phyloP scores from a whole-genome alignment of 2,113 vertebrate species.

The Choloepus hoffmanni region DNA sequence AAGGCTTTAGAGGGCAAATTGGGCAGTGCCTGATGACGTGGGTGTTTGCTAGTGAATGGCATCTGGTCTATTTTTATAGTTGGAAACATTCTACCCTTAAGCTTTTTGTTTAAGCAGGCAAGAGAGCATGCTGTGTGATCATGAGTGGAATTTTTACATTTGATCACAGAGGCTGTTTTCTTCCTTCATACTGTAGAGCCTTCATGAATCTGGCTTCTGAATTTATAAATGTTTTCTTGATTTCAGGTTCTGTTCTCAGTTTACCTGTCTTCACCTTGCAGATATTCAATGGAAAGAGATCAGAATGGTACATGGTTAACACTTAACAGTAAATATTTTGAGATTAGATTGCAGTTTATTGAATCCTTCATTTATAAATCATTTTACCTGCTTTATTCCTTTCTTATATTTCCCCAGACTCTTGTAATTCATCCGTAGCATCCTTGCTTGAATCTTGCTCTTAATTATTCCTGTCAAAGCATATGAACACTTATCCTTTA shows the following conservation, averaged over 20 bases:
- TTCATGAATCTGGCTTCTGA: slow-evolving; percentile 48
- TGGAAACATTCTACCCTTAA: slow-evolving; percentile 54
- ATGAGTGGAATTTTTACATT: slow-evolving; percentile 41
- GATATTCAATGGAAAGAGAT: slow-evolving; percentile 9
- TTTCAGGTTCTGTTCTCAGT: slow-evolving; percentile 42
- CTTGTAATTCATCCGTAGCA: background rate
- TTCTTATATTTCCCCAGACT: slow-evolving; percentile 10
- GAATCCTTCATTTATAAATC: slow-evolving; percentile 22
- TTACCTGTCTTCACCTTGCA: slow-evolving; percentile 42
- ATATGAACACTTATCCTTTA: background rate
- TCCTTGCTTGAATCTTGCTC: background rate
- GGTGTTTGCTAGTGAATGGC: slow-evolving; percentile 49
- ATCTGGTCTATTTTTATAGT: slow-evolving; percentile 69
- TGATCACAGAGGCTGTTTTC: background rate
- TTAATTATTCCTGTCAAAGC: background rate
- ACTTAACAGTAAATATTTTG: background rate
- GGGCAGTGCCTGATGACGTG: slow-evolving; percentile 51
- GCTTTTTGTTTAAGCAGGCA: slow-evolving; percentile 53
- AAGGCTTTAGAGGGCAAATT: slow-evolving; percentile 44
- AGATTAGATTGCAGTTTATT: slow-evolving; percentile 23
- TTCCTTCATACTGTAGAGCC: slow-evolving; percentile 1
- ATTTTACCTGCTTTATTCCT: background rate
- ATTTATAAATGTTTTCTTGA: slow-evolving; percentile 51
- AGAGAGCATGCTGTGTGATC: background rate
- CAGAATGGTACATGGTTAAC: slow-evolving; percentile 31